Evolutionary conservation across 2,888 invertebrate genomes (phyloP), one percentile per base, ranked within the genome.

Genomic region (Agrilus cyanescens): DNA sequence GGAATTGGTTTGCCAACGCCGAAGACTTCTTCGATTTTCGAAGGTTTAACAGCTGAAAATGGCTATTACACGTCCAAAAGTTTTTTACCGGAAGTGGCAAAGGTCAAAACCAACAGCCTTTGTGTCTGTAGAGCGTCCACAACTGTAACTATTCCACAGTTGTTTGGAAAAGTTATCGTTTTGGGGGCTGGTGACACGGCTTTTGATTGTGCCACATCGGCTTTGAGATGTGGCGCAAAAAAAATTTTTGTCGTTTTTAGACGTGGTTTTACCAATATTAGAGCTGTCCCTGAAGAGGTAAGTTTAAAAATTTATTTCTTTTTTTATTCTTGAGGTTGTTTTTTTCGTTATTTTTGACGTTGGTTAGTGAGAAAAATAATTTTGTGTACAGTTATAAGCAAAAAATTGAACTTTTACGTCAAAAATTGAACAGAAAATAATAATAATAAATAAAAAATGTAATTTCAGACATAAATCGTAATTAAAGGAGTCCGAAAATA

Each of bases 141-240:
- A 2, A 10, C 39, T 12, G 50, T 56, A 14, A 50, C 59, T 36
- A 66, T 96, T 33, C 96, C 96, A 0, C 65, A 73, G 36, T 63
- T 97, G 6, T 66, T 72, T 51, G 95, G 95, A 0, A 85, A 79
- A 53, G 88, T 86, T 10, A 80, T 98, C 44, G 96, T 98, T 0
- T 68, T 98, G 31, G 97, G 97, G 0, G 93, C 96, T 0, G 97
- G 98, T 0, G 98, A 98, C 64, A 98, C 98, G 0, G 98, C 98
- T 0, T 97, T 98, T 63, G 98, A 98, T 69, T 98, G 98, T 65
- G 98, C 98, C 1, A 98, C 97, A 0, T 95, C 96, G 0, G 94
- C 95, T 0, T 68, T 97, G 13, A 74, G 96, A 2, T 98, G 98
- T 61, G 98, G 97, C 0, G 97, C 97, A 0, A 75, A 72, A 20